These are phyloP conservation scores for Fulmarus glacialis DNA, from an alignment of 2,113 vertebrate genomes.

Conservation along the genomic window DNA sequence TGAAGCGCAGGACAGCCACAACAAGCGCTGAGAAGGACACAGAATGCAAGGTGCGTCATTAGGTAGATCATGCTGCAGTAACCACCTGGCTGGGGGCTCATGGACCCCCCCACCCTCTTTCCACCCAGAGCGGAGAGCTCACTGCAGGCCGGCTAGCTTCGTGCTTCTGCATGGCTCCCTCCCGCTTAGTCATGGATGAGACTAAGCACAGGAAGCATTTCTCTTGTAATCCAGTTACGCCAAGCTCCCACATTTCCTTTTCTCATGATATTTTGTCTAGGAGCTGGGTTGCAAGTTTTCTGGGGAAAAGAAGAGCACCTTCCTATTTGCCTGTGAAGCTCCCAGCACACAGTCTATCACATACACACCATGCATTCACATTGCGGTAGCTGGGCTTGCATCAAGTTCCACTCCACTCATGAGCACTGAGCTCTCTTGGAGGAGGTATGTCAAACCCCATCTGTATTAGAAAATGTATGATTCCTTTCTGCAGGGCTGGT, in stretches of 20 bases:
- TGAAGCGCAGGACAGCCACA: conserved; percentile 86
- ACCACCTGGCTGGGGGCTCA: background rate
- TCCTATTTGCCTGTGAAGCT: background rate
- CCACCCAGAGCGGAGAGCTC: background rate
- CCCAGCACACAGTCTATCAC: background rate
- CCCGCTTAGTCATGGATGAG: fast-evolving
- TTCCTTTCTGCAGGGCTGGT: background rate
- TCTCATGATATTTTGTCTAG: background rate
- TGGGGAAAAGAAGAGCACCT: background rate
- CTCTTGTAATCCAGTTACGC: background rate
- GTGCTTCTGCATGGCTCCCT: background rate
- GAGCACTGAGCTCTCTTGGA: background rate
- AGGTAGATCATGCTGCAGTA: background rate
- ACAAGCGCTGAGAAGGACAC: conserved; percentile 79
- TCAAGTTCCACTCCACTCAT: background rate
- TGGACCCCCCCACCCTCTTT: background rate
- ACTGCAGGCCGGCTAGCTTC: background rate
- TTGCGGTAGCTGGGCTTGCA: background rate
- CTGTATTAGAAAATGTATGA: background rate
- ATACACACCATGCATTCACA: background rate
- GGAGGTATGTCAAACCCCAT: background rate
- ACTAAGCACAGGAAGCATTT: background rate
- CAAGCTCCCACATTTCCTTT: background rate
- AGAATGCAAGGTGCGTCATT: background rate
- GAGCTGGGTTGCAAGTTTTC: background rate